Conservation (phyloP, 2,113 vertebrate genomes). For the Sarotherodon lohbergeri region DNA sequence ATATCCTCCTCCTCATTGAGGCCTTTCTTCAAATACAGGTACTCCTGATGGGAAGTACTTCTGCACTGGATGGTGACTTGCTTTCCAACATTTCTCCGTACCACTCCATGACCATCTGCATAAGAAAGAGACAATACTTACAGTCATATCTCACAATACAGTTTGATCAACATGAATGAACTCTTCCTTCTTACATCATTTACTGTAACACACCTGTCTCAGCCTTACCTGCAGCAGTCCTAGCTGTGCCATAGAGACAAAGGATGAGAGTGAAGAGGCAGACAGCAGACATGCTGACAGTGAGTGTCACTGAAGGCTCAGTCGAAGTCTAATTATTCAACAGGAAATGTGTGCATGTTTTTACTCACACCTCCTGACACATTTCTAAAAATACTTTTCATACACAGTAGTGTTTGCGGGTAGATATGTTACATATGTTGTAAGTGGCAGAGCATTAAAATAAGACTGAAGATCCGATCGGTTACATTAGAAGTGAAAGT, state of each 20-base stretch:
- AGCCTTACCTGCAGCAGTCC: no score
- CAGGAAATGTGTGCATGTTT: background rate
- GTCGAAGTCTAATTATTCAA: background rate
- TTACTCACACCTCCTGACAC: background rate
- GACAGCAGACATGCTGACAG: slow-evolving; percentile 9
- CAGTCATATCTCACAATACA: fast-evolving
- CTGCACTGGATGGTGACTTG: slow-evolving; percentile 42
- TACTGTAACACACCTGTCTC: background rate
- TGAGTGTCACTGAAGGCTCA: background rate
- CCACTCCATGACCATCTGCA: background rate
- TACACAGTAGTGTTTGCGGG: no score
- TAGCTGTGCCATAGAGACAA: no score
- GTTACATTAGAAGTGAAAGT: background rate
- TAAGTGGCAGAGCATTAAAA: background rate
- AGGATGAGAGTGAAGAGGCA: background rate
- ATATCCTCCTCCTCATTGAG: background rate
- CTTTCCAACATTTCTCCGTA: background rate
- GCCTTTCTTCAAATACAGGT: background rate
- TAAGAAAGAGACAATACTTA: background rate
- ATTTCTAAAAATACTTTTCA: background rate
- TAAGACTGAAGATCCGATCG: background rate
- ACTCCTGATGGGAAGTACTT: fast-evolving
- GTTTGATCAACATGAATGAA: fast-evolving
- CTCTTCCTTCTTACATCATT: background rate
- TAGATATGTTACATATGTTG: background rate